These are phyloP conservation scores for Amniataba percoides DNA, from an alignment of 2,797 vertebrate species.

Conservation along the genomic window DNA sequence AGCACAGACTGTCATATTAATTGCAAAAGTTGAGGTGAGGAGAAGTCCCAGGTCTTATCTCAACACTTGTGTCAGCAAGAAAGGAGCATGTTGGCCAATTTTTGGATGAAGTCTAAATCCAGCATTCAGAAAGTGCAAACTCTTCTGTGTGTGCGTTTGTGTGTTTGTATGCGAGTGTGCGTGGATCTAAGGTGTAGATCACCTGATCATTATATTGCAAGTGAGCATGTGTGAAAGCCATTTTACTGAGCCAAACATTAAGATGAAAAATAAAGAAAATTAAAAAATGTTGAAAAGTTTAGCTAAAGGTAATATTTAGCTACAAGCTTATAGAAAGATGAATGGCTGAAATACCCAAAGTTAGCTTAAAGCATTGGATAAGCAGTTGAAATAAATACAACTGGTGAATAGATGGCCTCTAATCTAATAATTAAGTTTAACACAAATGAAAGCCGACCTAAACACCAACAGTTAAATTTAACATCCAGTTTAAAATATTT, in stretches of 20 bases:
- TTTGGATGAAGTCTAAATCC: constrained; percentile 29
- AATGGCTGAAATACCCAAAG: too few species aligned
- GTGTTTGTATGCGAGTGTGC: too few species aligned
- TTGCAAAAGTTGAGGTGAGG: constrained; percentile 41
- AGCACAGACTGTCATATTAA: constrained; percentile 42
- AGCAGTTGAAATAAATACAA: background rate
- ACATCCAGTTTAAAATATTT: background rate
- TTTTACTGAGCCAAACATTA: too few species aligned
- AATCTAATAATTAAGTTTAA: background rate
- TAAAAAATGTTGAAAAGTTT: too few species aligned
- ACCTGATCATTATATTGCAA: too few species aligned
- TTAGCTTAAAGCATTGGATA: too few species aligned
- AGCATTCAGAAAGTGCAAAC: constrained; percentile 19
- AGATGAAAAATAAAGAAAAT: too few species aligned
- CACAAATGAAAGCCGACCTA: background rate
- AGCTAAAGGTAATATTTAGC: too few species aligned
- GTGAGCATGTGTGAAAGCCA: background rate
- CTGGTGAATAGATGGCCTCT: background rate
- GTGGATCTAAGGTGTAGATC: too few species aligned
- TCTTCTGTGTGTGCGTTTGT: too few species aligned
- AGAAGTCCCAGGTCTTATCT: constrained; percentile 39
- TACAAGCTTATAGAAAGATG: too few species aligned
- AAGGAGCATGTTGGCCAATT: constrained; percentile 1
- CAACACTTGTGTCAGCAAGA: constrained; percentile 47
- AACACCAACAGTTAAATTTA: background rate